phyloP scores from a whole-genome alignment of 2,113 vertebrate genomes.

The Poeciliopsis turrubarensis region DNA sequence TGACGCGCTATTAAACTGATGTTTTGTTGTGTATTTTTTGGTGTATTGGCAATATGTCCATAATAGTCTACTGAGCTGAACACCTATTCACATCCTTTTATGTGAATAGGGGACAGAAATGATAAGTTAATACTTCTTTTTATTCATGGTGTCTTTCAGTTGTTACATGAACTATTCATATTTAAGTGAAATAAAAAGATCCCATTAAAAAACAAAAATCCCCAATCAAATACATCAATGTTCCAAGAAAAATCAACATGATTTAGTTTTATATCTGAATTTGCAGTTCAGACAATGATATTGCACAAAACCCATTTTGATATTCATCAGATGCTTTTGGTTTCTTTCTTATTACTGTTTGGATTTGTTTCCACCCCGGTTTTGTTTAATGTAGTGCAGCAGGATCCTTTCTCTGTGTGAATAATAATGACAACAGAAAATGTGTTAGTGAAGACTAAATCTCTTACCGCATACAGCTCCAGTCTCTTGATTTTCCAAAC shows the following conservation, averaged over 20 bases:
- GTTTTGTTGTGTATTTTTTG: too few relatives aligned
- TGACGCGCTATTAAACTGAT: too few relatives aligned
- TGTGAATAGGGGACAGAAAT: too few relatives aligned
- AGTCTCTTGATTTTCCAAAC: neutral
- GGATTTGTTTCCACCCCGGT: neutral
- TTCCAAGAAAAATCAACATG: neutral
- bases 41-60: too few relatives aligned
- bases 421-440: neutral
- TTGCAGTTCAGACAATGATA: neutral
- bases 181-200: too few relatives aligned
- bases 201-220: neutral
- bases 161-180: too few relatives aligned
- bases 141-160: too few relatives aligned
- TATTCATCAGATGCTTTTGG: neutral
- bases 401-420: neutral
- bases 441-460: neutral
- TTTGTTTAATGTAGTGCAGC: neutral
- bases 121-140: too few relatives aligned
- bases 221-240: slow-evolving; percentile 12
- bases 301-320: neutral
- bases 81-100: too few relatives aligned
- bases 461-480: neutral
- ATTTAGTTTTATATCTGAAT: neutral
- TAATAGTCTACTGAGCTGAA: too few relatives aligned
- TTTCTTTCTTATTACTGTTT: neutral